Evolutionary conservation across 1,140 invertebrate genomes (phyloP), one percentile per base, ranked within the genome.

Genomic region (Meloidogyne floridensis): DNA sequence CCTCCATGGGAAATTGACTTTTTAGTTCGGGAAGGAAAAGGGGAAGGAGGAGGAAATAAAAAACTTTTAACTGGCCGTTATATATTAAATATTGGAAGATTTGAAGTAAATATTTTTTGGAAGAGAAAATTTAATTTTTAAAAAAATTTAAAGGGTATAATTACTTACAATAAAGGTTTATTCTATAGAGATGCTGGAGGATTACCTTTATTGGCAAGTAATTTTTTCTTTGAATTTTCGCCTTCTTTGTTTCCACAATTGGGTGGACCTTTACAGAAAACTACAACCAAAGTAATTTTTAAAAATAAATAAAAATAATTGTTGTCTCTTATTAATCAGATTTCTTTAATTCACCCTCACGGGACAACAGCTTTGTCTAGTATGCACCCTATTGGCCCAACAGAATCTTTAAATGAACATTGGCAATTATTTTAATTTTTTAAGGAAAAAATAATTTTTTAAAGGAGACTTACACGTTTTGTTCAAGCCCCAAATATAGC

Each of bases 91-190:
- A 84, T 84, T 74, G 81, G 77, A 42, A 79, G 77, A 82, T 75
- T 75, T 47, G 43, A 80, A 51, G 79, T 74, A 80, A 54, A 47
- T 15, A 42, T 70, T 15, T 75, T 75, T 75, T 32, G 32, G 32
- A 32, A 32, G 32, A 42, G 20, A 3, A 13, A 59, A 65, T n/a
- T n/a, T n/a, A 5, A 18, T 53, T 13, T 15, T 77, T 70, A 43
- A 54, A 7, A 15, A 13, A 54, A 77, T 80, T 80, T 70, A 9
- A 53, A 77, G 81, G 84, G 84, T 15, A 71, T 84, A 8, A 85
- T 85, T 47, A 85, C 86, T n/a, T 87, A 85, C 59, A 59, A 78
- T 13, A 84, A 85, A 70, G 84, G 84, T 47, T 15, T 84, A 9
- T 85, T 87, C 53, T 83, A 83, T 71, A 59, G 82, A 54, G 82